Base-by-base conservation (phyloP, 2,113 vertebrate species). In the Sula dactylatra region DNA sequence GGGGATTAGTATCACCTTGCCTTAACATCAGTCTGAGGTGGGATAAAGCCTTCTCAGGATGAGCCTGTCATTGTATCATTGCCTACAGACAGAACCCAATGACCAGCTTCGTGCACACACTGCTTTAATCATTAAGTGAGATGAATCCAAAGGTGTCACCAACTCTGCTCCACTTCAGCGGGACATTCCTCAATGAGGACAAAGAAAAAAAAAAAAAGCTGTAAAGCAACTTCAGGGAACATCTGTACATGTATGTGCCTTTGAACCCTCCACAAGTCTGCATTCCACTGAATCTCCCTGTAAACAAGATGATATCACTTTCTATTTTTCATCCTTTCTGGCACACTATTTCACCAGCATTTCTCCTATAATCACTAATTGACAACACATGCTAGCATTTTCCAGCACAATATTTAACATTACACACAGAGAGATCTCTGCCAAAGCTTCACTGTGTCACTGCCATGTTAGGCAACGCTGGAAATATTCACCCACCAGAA, bases 231-330 rank as follows among this genome's bases (percentile, higher is more conserved):
- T 86, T 84, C 52, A 55, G 26, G 31, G 67, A 90, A 78, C 19
- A 81, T 86, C 36, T 91, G 88, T 52, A 32, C 67, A 44, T 72
- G 6, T 20, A 44, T 42, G 56, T 49, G 77, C 50, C 73, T 89
- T 61, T 89, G 54, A 88, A 94, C 47, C 10, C 56, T 49, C 52
- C 45, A 47, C 44, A 94, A 94, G 72, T 76, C 82, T 69, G 42
- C 9, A 11, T 79, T 96, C 72, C 88, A 85, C 32, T 52, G 34
- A 87, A 80, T 18, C 40, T 95, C 86, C 22, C n/a, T 88, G 59
- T 93, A 98, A 98, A 98, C 90, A 97, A 95, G 74, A 98, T 93
- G 56, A 96, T 36, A 92, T 88, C 74, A 97, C 80, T 93, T 94
- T 91, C 71, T 95, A 90, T 94, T 96, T 97, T 97, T 95, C 61